phyloP scores from a whole-genome alignment of 2,888 invertebrate species.

The Tenthredo amoena region DNA sequence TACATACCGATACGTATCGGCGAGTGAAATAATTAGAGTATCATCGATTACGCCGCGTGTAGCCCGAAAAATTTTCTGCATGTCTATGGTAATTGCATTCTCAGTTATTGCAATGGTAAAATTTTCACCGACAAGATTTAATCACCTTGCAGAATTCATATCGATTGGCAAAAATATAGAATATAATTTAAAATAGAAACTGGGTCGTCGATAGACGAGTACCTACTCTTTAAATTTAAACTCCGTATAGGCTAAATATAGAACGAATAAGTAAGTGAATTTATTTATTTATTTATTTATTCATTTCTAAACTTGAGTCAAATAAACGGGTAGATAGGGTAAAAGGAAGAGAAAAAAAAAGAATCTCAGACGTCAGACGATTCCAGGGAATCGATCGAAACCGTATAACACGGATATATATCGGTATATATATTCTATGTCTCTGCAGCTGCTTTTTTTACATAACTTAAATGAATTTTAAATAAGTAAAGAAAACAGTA shows the following conservation, averaged over 20 bases:
- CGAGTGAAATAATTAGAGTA: too few species aligned
- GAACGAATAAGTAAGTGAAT: background rate
- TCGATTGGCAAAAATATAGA: background rate
- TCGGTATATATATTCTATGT: too few species aligned
- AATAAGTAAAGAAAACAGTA: background rate
- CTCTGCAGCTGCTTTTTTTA: too few species aligned
- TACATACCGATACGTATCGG: too few species aligned
- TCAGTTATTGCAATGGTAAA: background rate
- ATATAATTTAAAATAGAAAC: background rate
- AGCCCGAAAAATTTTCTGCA: too few species aligned
- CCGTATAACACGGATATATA: too few species aligned
- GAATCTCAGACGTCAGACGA: background rate
- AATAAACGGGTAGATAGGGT: background rate
- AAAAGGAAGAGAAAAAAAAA: background rate
- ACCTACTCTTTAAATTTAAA: background rate
- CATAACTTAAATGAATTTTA: background rate
- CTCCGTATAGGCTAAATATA: background rate
- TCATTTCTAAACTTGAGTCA: background rate
- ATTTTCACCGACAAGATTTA: background rate
- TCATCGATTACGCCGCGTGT: too few species aligned
- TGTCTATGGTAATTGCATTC: background rate
- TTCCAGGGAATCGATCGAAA: too few species aligned
- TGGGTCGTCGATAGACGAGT: background rate
- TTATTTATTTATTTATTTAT: background rate
- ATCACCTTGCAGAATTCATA: background rate